Conservation (phyloP, 2,888 invertebrate species). For the Mechanitis mazaeus region DNA sequence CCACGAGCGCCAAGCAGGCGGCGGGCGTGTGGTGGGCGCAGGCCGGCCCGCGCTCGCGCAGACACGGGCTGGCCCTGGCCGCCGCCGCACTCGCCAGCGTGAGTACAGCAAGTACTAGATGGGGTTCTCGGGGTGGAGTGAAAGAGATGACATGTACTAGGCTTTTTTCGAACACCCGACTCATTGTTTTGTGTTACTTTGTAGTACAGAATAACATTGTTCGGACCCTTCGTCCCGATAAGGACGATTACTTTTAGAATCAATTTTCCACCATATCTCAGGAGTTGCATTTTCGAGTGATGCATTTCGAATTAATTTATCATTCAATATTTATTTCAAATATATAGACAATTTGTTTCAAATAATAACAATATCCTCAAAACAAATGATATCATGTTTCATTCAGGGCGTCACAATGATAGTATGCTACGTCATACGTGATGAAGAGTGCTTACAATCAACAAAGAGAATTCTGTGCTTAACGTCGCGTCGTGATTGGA, state of each 20-base stretch:
- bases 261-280: no score
- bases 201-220: no score
- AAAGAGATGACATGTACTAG: no score
- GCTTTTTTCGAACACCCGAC: no score
- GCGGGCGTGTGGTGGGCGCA: slow-evolving; percentile 65
- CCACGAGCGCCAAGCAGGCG: slow-evolving; percentile 56
- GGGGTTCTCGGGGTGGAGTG: no score
- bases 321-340: no score
- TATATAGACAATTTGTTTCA: no score
- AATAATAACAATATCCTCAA: background rate
- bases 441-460: slow-evolving; percentile 74
- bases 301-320: no score
- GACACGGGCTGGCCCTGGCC: slow-evolving; percentile 52
- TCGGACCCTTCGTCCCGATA: no score
- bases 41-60: slow-evolving; percentile 47
- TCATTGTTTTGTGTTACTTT: no score
- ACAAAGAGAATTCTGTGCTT: slow-evolving; percentile 53
- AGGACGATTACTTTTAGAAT: no score
- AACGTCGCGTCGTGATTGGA: slow-evolving; percentile 59
- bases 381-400: background rate
- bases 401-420: slow-evolving; percentile 77
- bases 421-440: slow-evolving; percentile 77
- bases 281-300: no score
- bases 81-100: slow-evolving; percentile 59
- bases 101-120: background rate